Conservation (phyloP, 2,113 vertebrate species). For the Amphiprion ocellaris region DNA sequence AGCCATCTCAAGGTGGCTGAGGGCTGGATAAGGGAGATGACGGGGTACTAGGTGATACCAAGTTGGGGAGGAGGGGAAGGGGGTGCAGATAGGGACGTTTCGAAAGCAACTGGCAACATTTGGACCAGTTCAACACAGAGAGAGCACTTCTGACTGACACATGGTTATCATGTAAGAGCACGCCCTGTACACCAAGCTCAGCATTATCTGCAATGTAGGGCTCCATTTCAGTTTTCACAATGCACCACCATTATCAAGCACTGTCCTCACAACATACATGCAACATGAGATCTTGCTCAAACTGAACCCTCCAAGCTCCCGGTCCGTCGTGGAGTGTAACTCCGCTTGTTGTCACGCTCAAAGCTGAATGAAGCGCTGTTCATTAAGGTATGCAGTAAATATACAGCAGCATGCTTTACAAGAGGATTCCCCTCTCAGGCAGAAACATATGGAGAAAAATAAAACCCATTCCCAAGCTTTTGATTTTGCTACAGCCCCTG, state of each 20-base stretch:
- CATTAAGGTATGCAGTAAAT: too few relatives aligned
- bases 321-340: too few relatives aligned
- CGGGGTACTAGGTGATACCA: background rate
- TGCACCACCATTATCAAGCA: background rate
- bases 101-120: slow-evolving; percentile 29
- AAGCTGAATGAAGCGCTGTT: too few relatives aligned
- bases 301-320: too few relatives aligned
- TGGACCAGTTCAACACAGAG: slow-evolving; percentile 10
- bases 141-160: background rate
- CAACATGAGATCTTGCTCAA: background rate
- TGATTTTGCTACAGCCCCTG: too few relatives aligned
- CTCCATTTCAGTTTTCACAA: background rate
- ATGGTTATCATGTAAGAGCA: background rate
- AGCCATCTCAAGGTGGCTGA: slow-evolving; percentile 43
- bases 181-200: background rate
- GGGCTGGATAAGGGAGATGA: slow-evolving; percentile 39
- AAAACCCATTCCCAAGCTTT: too few relatives aligned
- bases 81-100: slow-evolving; percentile 13
- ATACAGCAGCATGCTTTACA: too few relatives aligned
- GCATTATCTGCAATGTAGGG: slow-evolving; percentile 15
- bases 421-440: too few relatives aligned
- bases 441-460: too few relatives aligned
- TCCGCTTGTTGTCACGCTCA: too few relatives aligned
- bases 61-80: background rate
- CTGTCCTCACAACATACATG: background rate